Evolutionary conservation across 2,797 vertebrate genomes (phyloP), one percentile per base, ranked within the genome.

Genomic region (Lagodon rhomboides): DNA sequence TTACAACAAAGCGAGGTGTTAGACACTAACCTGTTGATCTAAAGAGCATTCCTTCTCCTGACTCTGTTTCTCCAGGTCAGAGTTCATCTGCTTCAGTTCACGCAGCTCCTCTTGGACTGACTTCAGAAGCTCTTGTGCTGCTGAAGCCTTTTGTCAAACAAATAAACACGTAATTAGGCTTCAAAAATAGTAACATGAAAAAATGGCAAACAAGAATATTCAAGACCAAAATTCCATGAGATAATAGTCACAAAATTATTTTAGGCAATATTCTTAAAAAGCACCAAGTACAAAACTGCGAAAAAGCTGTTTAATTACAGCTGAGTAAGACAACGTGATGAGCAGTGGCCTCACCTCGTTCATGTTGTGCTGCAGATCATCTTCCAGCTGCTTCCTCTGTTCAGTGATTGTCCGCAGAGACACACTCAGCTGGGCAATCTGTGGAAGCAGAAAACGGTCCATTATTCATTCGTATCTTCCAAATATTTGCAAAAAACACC

Each of bases 51-150:
- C 66, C 43, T 16, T 77, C 34, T 83, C 70, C 54, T 80, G 59
- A 41, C 43, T 20, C 15, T 12, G 38, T 16, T 27, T 60, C 22
- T 81, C 27, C 68, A 87, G 54, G 55, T 87, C 65, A 47, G 44
- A 74, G 63, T 79, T 84, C 23, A 64, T 20, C 13, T 66, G 64
- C 22, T 73, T 78, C 68, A 87, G 77, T 12, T 79, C 60, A 50
- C 7, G 3, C 15, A 91, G 60, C 69, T 90, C 67, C 11, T 80
- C 67, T 13, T 85, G 80, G 38, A 85, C 68, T 0, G 75, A 77
- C 22, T 54, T 63, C 22, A 89, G 12, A 20, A 76, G 77, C 22
- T 72, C 61, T 63, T 82, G 61, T 25, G 73, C 66, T 15, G 61
- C 60, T 3, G 49, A 65, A 53, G 49, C 62, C 89, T 49, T 38